Evolutionary conservation across 2,888 invertebrate species (phyloP), one percentile per base, ranked within the genome.

Genomic region (Eupithecia inturbata): DNA sequence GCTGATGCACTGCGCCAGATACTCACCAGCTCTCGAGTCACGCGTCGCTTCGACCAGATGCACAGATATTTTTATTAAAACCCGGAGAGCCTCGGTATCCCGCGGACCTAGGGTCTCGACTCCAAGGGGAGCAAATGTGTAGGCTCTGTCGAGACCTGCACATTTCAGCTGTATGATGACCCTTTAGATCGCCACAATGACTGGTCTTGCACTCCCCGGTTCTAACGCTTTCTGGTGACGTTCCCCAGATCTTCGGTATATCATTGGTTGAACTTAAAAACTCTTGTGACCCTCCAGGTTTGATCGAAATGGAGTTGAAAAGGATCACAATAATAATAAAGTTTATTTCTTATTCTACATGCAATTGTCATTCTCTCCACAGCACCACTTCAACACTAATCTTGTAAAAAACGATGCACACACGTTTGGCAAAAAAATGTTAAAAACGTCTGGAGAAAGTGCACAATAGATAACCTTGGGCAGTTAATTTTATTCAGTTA

Each of bases 401-500:
- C n/a, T 63, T 76, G 78, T 75, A 77, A 76, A 76, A 73, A 72
- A 77, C 77, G 77, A 73, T 31, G 73, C 26, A 64, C 53, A 53
- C 66, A 36, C 71, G 72, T 78, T 62, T 68, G 70, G 63, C 26
- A 72, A 72, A 53, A 57, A 68, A 63, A 49, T 68, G 49, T 72
- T 57, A 49, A 77, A 73, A 75, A 36, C 63, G 45, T 64, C 62
- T 64, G 68, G 68, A 67, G 67, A 73, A 73, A 71, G 74, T 67
- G 70, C 33, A 70, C 69, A 73, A 67, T 36, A 26, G 49, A 0
- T 31, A 53, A 74, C 74, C 74, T 74, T 71, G 66, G 39, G 53
- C 19, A 45, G 28, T 31, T 12, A 36, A 22, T 28, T 67, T 62
- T 62, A 74, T 74, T 67, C 60, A 67, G 12, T 28, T 45, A 19